Evolutionary conservation across 2,888 invertebrate genomes (phyloP), one percentile per base, ranked within the genome.

Genomic region (Ashinkailepas kermadecensis): DNA sequence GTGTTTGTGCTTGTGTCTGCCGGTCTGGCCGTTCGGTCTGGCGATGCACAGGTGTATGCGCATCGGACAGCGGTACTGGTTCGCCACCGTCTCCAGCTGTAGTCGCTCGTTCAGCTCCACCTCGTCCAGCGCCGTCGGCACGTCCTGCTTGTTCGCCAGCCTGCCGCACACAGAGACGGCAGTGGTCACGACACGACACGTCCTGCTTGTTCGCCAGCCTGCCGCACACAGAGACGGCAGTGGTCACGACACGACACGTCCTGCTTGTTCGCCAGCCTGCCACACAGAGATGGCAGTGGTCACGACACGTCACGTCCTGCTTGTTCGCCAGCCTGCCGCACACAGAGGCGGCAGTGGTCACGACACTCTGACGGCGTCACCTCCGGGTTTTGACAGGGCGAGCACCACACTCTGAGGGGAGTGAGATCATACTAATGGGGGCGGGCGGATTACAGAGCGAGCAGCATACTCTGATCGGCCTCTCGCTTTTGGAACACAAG

Each of bases 301-400:
- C n/a, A n/a, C n/a, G n/a, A n/a, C n/a, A n/a, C 59, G 90, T 89
- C 83, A 92, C 88, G 87, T 96, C 96, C 87, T 95, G 95, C 86
- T 96, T 96, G 87, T 96, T 96, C 0, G 94, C 95, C 84, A 96
- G n/a, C n/a, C n/a, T n/a, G n/a, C n/a, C n/a, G n/a, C n/a, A n/a
- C n/a, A n/a, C n/a, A n/a, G n/a, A n/a, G n/a, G n/a, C n/a, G n/a
- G n/a, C n/a, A n/a, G n/a, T n/a, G n/a, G n/a, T n/a, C n/a, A 39
- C 39, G 39, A 39, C 39, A 39, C 39, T 39, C 39, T 39, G 39
- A 1, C 39, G 39, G 39, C 39, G 39, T 39, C 39, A 39, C 39
- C 39, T 39, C 39, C 39, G 39, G 39, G 39, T 4, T 39, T 39
- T 39, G 39, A 39, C 39, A 39, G 39, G 39, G 39, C 39, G 39